Percentiles rank a stretch among this genome's conserved stretches.
These are phyloP conservation scores for Marmota monax DNA, from an alignment of 2,113 vertebrate species.

Conservation along the genomic window DNA sequence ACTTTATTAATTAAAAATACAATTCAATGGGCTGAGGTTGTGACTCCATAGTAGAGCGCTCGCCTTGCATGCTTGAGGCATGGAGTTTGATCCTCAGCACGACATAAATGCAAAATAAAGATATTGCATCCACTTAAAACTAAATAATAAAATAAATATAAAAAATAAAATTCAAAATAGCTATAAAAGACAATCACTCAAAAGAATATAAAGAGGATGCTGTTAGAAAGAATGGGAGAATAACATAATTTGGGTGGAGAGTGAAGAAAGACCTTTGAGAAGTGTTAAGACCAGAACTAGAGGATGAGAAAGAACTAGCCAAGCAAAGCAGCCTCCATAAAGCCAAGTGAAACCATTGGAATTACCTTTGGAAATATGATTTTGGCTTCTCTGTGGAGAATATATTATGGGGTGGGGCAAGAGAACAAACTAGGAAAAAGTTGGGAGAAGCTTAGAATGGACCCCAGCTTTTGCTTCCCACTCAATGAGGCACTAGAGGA, in stretches of 20 bases:
- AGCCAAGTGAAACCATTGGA: background rate
- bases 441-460: background rate
- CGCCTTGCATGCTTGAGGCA: too few relatives aligned
- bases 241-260: background rate
- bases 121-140: too few relatives aligned
- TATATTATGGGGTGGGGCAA: background rate
- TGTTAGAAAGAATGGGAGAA: background rate
- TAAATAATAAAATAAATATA: too few relatives aligned
- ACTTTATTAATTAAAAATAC: constrained; percentile 3
- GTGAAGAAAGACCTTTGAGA: background rate
- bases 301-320: background rate
- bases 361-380: background rate
- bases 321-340: background rate
- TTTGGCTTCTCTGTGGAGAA: background rate
- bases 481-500: background rate
- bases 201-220: background rate
- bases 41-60: too few relatives aligned
- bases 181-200: background rate
- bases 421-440: background rate
- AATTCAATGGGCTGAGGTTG: background rate
- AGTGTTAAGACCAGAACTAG: background rate
- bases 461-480: background rate
- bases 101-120: too few relatives aligned
- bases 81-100: too few relatives aligned
- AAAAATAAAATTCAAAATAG: background rate